Evolutionary conservation across 2,888 invertebrate genomes (phyloP).

Genomic region (Cactoblastis cactorum): DNA sequence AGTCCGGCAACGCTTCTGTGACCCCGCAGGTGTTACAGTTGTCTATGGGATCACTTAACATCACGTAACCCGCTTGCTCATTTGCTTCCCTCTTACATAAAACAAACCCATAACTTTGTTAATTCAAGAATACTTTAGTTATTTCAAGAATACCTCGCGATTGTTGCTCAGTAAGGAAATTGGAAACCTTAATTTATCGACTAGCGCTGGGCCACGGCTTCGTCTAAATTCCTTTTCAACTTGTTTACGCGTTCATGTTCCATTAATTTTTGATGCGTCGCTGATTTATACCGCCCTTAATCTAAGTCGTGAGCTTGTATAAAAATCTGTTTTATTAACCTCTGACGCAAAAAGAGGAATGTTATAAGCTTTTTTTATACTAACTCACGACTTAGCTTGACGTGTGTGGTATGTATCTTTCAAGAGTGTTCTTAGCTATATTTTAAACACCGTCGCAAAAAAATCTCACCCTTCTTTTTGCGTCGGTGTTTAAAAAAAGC

Average conservation of each 20-base stretch:
- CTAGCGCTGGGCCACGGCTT: slow-evolving; percentile 1
- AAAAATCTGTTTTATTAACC: not conserved
- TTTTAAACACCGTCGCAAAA: too few relatives aligned
- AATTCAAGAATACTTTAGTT: not conserved
- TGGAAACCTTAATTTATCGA: slow-evolving; percentile 3
- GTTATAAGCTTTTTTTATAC: not conserved
- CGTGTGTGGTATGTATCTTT: too few relatives aligned
- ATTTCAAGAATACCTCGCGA: not conserved
- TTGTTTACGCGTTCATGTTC: slow-evolving; percentile 1
- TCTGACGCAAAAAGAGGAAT: too few relatives aligned
- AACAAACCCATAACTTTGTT: not conserved
- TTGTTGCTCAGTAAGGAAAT: not conserved
- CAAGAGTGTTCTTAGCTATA: too few relatives aligned
- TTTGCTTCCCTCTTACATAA: too few relatives aligned
- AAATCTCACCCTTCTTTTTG: too few relatives aligned
- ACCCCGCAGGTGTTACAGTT: too few relatives aligned
- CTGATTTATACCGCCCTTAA: not conserved
- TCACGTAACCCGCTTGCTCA: too few relatives aligned
- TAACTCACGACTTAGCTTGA: too few relatives aligned
- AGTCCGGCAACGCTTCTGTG: too few relatives aligned
- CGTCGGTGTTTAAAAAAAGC: too few relatives aligned
- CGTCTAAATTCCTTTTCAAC: slow-evolving; percentile 1
- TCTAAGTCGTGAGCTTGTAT: not conserved
- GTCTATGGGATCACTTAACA: too few relatives aligned
- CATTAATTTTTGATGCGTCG: not conserved